Conservation (phyloP, 2,797 vertebrate genomes). For the Siniperca undulata region DNA sequence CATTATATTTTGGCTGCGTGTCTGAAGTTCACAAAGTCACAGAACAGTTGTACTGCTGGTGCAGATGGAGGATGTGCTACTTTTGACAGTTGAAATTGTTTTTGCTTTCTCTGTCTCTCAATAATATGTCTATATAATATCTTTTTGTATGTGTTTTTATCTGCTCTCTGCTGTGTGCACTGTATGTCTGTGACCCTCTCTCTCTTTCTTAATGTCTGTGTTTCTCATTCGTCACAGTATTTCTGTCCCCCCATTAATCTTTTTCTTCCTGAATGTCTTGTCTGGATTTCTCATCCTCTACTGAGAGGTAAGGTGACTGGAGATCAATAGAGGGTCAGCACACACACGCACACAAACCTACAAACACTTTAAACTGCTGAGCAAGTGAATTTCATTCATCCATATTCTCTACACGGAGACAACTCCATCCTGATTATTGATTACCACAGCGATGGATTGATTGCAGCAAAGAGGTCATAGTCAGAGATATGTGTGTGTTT, state of each 20-base stretch:
- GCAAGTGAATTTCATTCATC: slow-evolving; percentile 78
- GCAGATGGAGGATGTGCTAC: slow-evolving; percentile 13
- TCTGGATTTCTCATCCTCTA: slow-evolving; percentile 63
- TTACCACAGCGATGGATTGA: slow-evolving; percentile 53
- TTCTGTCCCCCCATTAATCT: slow-evolving; percentile 58
- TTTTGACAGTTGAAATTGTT: not conserved
- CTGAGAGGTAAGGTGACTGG: slow-evolving; percentile 60
- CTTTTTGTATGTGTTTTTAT: slow-evolving; percentile 13
- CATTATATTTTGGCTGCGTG: slow-evolving; percentile 51
- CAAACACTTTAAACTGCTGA: slow-evolving; percentile 74
- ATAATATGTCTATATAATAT: not conserved
- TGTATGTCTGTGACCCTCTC: not conserved
- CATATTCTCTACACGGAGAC: slow-evolving; percentile 74
- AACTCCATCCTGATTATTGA: slow-evolving; percentile 72
- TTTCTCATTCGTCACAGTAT: slow-evolving; percentile 38
- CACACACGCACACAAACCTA: slow-evolving; percentile 36
- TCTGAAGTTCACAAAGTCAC: slow-evolving; percentile 63
- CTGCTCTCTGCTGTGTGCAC: not conserved
- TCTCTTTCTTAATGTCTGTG: slow-evolving; percentile 19
- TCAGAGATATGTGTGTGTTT: slow-evolving; percentile 31
- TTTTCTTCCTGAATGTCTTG: slow-evolving; percentile 57
- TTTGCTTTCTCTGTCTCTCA: not conserved
- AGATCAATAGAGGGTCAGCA: slow-evolving; percentile 73
- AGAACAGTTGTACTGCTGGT: slow-evolving; percentile 25
- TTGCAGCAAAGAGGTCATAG: slow-evolving; percentile 58